Evolutionary conservation across 2,113 vertebrate genomes (phyloP).

Genomic region (Cavia porcellus): DNA sequence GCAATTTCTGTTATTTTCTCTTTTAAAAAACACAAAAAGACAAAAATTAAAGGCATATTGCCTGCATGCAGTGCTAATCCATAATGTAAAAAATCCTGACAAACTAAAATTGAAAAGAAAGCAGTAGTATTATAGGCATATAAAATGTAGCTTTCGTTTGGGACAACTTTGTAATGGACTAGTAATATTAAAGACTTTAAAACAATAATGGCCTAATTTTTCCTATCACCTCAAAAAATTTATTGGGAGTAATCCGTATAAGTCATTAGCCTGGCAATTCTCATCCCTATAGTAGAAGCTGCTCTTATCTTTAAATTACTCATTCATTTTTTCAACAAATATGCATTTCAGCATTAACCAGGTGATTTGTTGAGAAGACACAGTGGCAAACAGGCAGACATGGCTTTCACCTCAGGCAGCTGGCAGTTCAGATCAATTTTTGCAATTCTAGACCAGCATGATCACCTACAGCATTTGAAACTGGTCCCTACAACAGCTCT

Average conservation of each 20-base stretch:
- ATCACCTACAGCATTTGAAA: not conserved
- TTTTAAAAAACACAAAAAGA: conserved; percentile 37
- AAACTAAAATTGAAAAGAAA: conserved; percentile 62
- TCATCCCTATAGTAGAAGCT: not conserved
- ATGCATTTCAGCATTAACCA: not conserved
- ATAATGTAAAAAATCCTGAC: conserved; percentile 8
- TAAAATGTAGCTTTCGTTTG: conserved; percentile 9
- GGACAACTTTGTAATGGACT: conserved; percentile 32
- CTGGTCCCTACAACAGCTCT: not conserved
- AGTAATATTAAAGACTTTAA: conserved; percentile 52
- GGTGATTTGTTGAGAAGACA: not conserved
- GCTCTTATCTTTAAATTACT: not conserved
- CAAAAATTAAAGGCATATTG: conserved; percentile 47
- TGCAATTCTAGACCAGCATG: not conserved
- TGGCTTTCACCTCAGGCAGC: not conserved
- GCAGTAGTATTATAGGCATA: conserved; percentile 6
- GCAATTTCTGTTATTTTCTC: not conserved
- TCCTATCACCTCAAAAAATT: not conserved
- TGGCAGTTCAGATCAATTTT: not conserved
- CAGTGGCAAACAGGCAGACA: not conserved
- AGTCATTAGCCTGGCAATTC: conserved; percentile 1
- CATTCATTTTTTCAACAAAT: not conserved
- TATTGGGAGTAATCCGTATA: not conserved
- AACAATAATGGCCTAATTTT: conserved; percentile 65
- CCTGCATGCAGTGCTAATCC: conserved; percentile 23